phyloP scores from a whole-genome alignment of 2,888 invertebrate genomes.

The Panzeria rudis region DNA sequence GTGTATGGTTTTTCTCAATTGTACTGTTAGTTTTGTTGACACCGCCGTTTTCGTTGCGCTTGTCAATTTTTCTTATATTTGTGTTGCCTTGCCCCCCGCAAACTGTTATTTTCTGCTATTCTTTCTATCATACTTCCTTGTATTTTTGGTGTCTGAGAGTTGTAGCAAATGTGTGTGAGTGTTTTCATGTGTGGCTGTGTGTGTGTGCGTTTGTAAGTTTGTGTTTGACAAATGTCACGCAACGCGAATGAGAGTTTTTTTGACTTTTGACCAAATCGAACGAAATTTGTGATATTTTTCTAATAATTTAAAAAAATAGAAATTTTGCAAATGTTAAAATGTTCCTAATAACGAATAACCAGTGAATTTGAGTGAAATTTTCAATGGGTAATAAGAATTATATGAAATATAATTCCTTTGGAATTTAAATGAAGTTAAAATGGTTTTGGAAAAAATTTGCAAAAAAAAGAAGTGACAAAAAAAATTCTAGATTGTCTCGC shows the following conservation, averaged over 20 bases:
- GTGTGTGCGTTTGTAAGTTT: constrained; percentile 64
- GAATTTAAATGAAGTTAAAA: constrained; percentile 43
- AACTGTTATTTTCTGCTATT: constrained; percentile 48
- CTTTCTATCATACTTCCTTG: constrained; percentile 47
- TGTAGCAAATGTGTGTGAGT: constrained; percentile 26
- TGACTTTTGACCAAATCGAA: constrained; percentile 77
- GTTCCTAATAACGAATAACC: constrained; percentile 70
- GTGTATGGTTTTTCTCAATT: constrained; percentile 59
- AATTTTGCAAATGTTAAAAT: constrained; percentile 70
- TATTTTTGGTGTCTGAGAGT: constrained; percentile 67
- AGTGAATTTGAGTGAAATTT: constrained; percentile 67
- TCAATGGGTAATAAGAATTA: constrained; percentile 39
- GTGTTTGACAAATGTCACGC: constrained; percentile 79
- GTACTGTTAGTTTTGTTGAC: constrained; percentile 70
- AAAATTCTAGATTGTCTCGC: constrained; percentile 71
- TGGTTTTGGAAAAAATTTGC: constrained; percentile 58
- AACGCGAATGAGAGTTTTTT: constrained; percentile 79
- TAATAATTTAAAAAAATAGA: constrained; percentile 72
- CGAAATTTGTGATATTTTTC: constrained; percentile 76
- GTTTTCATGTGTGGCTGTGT: constrained; percentile 28
- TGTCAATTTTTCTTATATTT: constrained; percentile 64
- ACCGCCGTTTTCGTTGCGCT: constrained; percentile 73
- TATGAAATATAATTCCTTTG: background rate
- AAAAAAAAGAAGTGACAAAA: constrained; percentile 60
- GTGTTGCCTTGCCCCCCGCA: constrained; percentile 22